These are phyloP conservation scores for Perizoma affinitatum DNA, from an alignment of 2,888 invertebrate species.

Conservation along the genomic window DNA sequence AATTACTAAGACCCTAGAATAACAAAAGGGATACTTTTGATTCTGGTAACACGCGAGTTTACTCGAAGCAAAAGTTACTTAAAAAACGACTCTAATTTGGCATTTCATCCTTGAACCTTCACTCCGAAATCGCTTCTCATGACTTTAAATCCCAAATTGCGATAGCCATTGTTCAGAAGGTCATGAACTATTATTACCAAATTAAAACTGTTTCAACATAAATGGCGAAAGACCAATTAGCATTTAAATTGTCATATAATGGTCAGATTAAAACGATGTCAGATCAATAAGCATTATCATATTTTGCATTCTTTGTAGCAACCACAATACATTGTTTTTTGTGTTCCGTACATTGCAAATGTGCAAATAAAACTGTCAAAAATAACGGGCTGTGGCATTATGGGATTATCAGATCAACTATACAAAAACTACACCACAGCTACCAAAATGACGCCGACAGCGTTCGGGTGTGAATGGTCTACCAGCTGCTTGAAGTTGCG, in stretches of 20 bases:
- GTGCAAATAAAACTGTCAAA: too few species aligned
- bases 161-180: slow-evolving; percentile 17
- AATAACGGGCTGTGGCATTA: too few species aligned
- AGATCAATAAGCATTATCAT: slow-evolving; percentile 8
- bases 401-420: too few species aligned
- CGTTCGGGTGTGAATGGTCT: too few species aligned
- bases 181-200: slow-evolving; percentile 6
- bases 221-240: slow-evolving; percentile 16
- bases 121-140: slow-evolving; percentile 11
- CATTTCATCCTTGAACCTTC: slow-evolving; percentile 4
- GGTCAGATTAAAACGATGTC: slow-evolving; percentile 4
- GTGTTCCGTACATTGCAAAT: background rate
- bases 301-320: slow-evolving; percentile 1
- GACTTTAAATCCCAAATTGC: slow-evolving; percentile 11
- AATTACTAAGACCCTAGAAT: too few species aligned
- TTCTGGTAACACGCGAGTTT: too few species aligned
- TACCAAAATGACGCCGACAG: too few species aligned
- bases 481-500: too few species aligned
- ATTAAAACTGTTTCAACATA: slow-evolving; percentile 9
- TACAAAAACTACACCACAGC: too few species aligned
- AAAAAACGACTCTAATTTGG: too few species aligned
- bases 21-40: too few species aligned
- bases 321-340: background rate
- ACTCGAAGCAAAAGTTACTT: too few species aligned
- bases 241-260: slow-evolving; percentile 19